phyloP scores from a whole-genome alignment of 2,113 vertebrate species.

The Oryzias woworae region DNA sequence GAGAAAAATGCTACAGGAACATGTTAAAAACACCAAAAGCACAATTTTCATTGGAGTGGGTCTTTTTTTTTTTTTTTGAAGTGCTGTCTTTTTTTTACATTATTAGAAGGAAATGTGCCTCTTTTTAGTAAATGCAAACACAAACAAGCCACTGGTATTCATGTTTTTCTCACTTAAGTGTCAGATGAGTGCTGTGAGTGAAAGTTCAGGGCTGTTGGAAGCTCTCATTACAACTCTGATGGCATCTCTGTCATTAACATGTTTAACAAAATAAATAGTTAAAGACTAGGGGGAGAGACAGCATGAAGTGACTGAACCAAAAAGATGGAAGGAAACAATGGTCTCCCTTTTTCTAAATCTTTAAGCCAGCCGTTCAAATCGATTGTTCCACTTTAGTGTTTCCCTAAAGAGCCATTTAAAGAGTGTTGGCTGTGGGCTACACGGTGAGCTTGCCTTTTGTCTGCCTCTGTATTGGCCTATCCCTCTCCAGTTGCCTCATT shows the following conservation, averaged over 20 bases:
- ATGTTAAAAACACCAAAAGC: too few relatives aligned
- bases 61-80: too few relatives aligned
- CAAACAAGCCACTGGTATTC: slow-evolving; percentile 21
- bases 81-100: too few relatives aligned
- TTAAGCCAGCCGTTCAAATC: slow-evolving; percentile 64
- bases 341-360: slow-evolving; percentile 29
- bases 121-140: neutral
- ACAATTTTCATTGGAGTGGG: too few relatives aligned
- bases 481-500: slow-evolving; percentile 5
- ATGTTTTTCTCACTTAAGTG: neutral
- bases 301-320: slow-evolving; percentile 33
- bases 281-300: slow-evolving; percentile 30
- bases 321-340: slow-evolving; percentile 32
- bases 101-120: neutral
- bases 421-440: slow-evolving; percentile 57
- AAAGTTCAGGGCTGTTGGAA: neutral
- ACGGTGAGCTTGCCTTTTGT: slow-evolving; percentile 31
- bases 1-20: too few relatives aligned
- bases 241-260: slow-evolving; percentile 34
- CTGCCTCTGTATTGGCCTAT: slow-evolving; percentile 3
- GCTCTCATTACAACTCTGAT: slow-evolving; percentile 12
- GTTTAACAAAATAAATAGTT: slow-evolving; percentile 42
- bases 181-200: neutral
- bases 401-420: slow-evolving; percentile 71
- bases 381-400: slow-evolving; percentile 67